Conservation (phyloP, 2,113 vertebrate genomes). For the Chamaea fasciata region DNA sequence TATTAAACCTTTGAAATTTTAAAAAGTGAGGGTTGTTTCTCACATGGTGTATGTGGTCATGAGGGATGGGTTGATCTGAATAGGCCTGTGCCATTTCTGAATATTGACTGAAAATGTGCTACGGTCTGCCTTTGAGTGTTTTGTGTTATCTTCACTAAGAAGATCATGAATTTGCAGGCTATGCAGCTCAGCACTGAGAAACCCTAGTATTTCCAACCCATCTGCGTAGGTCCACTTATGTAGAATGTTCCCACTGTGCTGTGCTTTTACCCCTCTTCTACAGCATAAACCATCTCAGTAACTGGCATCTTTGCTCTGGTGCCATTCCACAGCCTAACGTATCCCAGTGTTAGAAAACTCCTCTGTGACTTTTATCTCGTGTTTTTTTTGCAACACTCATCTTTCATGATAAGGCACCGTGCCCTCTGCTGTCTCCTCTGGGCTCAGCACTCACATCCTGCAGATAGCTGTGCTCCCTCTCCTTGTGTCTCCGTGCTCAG, state of each 20-base stretch:
- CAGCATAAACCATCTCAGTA: not conserved
- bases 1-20: not conserved
- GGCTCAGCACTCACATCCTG: accelerated
- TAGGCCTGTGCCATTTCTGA: not conserved
- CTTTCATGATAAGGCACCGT: accelerated
- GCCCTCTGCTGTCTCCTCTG: not conserved
- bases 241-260: not conserved
- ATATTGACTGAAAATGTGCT: not conserved
- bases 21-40: not conserved
- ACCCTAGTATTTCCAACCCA: not conserved
- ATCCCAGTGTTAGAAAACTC: not conserved
- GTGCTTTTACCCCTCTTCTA: not conserved
- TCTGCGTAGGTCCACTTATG: not conserved
- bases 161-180: not conserved
- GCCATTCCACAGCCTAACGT: not conserved
- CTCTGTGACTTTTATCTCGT: accelerated
- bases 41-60: not conserved
- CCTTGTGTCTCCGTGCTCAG: accelerated
- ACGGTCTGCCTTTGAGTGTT: not conserved
- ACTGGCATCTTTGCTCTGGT: not conserved
- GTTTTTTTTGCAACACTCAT: not conserved
- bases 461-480: not conserved
- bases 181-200: not conserved
- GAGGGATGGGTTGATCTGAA: not conserved
- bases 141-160: not conserved